Evolutionary conservation across 2,113 vertebrate species (phyloP), one percentile per base, ranked within the genome.

Genomic region (Microcebus tavaratra): DNA sequence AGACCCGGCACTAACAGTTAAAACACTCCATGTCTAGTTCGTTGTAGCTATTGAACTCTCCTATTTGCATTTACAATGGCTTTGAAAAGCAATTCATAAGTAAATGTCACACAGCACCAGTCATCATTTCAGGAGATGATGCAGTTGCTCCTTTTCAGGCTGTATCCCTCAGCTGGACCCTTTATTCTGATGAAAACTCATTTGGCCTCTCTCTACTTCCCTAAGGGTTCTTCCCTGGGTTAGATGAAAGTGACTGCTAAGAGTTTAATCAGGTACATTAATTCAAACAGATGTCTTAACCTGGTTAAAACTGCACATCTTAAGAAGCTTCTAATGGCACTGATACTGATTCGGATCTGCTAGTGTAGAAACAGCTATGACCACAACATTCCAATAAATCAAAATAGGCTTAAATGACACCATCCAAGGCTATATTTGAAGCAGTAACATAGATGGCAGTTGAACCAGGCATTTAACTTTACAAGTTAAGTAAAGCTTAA

Each of bases 391-490:
- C 34, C 12, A 39, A 31, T 63, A 70, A 80, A 36, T 75, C 31
- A 50, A 84, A 86, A 31, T 5, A 20, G 36, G 57, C 18, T 68
- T 25, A 15, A 23, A 15, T 1, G 21, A 57, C 10, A 78, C 25
- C 59, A n/a, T 21, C 63, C 25, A 27, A 34, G 42, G 31, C n/a
- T 42, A 0, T 53, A 53, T 65, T 14, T 73, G 23, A 87, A 81
- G 45, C 36, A 20, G 29, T 23, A 61, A 48, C 15, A 42, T 0
- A 67, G 39, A 48, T 4, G 23, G 80, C 42, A 75, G 92, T 72
- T 92, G 90, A 96, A 82, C 70, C 95, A 95, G 75, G 76, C 57
- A 67, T 78, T 90, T 23, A 53, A 90, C 84, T 78, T 93, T 55
- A 55, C 53, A 55, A 55, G 53, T 55, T 55, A 55, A 55, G 34